These are phyloP conservation scores for Apodemia hepburni DNA, from an alignment of 2,888 invertebrate genomes.

Conservation along the genomic window DNA sequence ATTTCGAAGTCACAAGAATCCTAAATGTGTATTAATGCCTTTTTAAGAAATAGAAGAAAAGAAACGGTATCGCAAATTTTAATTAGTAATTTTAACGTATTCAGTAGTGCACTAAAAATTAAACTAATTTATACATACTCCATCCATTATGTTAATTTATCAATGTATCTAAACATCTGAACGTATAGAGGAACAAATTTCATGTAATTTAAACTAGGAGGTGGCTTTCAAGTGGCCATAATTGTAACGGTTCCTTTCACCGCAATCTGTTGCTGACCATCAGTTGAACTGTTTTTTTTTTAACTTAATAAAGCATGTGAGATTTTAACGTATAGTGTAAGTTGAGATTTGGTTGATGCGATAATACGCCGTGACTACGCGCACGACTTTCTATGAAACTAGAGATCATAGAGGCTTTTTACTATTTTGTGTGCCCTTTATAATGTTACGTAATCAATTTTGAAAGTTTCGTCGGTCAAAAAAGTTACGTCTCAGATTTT, in stretches of 20 bases:
- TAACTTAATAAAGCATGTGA: conserved; percentile 75
- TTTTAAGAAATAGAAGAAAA: neutral
- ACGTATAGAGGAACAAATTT: conserved; percentile 25
- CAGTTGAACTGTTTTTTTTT: conserved; percentile 67
- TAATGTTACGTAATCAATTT: neutral
- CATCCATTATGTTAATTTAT: conserved; percentile 16
- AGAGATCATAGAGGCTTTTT: conserved; percentile 44
- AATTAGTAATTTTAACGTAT: neutral
- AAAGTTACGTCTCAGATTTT: no score
- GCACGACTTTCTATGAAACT: conserved; percentile 72
- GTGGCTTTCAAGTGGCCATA: conserved; percentile 64
- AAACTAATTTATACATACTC: conserved; percentile 11
- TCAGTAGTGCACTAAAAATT: neutral
- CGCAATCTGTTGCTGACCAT: conserved; percentile 73
- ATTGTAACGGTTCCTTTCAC: conserved; percentile 77
- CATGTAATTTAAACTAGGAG: conserved; percentile 50
- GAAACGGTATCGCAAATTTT: neutral
- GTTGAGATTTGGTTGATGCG: conserved; percentile 70
- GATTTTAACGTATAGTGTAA: conserved; percentile 59
- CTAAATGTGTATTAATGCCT: no score
- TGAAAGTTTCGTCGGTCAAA: neutral
- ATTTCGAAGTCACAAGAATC: no score
- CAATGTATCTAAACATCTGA: conserved; percentile 18
- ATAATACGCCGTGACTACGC: conserved; percentile 70
- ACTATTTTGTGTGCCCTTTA: neutral